phyloP scores from a whole-genome alignment of 2,797 vertebrate genomes.

The Carduelis carduelis region DNA sequence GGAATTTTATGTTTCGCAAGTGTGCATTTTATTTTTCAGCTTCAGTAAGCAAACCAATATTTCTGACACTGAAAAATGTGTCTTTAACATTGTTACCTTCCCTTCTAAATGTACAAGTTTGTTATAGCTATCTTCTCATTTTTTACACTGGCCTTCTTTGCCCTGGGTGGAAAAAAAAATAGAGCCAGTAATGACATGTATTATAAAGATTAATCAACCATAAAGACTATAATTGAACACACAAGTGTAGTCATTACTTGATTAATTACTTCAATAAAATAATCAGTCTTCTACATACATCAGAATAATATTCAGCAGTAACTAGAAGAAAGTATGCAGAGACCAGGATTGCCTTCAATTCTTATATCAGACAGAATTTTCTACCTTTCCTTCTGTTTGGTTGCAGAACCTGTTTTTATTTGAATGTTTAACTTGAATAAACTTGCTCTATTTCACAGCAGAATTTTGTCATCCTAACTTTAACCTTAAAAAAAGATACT shows the following conservation, averaged over 20 bases:
- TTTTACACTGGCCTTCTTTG: slow-evolving; percentile 52
- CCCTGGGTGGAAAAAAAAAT: slow-evolving; percentile 46
- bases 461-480: background rate
- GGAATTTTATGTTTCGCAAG: slow-evolving; percentile 18
- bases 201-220: slow-evolving; percentile 79
- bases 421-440: background rate
- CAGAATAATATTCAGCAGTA: slow-evolving; percentile 58
- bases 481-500: background rate
- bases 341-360: background rate
- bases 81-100: slow-evolving; percentile 29
- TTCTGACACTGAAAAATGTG: slow-evolving; percentile 68
- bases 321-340: background rate
- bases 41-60: slow-evolving; percentile 63
- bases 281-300: slow-evolving; percentile 70
- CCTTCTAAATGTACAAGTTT: slow-evolving; percentile 33
- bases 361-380: background rate
- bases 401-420: background rate
- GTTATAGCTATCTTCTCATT: slow-evolving; percentile 48
- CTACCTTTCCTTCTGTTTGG: background rate
- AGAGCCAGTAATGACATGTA: slow-evolving; percentile 65
- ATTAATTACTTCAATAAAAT: slow-evolving; percentile 78
- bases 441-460: background rate
- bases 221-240: slow-evolving; percentile 77
- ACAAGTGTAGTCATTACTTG: slow-evolving; percentile 78
- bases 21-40: slow-evolving; percentile 59